These are phyloP conservation scores for Chroicocephalus ridibundus DNA, from an alignment of 2,113 vertebrate species.

Conservation along the genomic window DNA sequence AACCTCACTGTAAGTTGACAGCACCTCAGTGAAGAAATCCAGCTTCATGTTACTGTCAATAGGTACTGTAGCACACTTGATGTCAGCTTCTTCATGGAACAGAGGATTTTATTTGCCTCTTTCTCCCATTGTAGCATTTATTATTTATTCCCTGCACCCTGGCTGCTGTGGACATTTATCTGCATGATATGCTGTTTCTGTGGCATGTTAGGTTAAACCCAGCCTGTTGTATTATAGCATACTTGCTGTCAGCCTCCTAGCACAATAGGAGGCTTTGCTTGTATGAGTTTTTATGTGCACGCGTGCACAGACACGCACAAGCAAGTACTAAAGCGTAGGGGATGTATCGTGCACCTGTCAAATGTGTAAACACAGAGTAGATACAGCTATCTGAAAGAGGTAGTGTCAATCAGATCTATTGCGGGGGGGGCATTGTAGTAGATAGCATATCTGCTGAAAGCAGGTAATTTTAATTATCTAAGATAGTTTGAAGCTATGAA, in stretches of 20 bases:
- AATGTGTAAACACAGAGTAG: conserved; percentile 27
- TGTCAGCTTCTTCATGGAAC: neutral
- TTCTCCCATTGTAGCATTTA: neutral
- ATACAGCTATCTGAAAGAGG: conserved; percentile 55
- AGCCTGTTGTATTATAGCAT: neutral
- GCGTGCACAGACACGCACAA: neutral
- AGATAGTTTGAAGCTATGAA: conserved; percentile 71
- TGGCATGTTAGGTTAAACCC: neutral
- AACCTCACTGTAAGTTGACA: neutral
- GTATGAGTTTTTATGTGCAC: neutral
- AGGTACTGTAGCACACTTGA: neutral
- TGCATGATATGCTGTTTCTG: neutral
- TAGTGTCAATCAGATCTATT: conserved; percentile 58
- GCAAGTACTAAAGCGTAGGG: neutral
- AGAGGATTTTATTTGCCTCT: neutral
- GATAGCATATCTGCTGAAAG: conserved; percentile 73
- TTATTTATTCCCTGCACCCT: neutral
- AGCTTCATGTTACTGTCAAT: neutral
- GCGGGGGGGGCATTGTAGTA: conserved; percentile 44
- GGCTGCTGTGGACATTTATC: neutral
- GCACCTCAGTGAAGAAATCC: neutral
- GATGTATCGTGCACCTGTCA: neutral
- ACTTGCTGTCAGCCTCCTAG: neutral
- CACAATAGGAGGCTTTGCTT: neutral
- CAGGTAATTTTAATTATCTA: conserved; percentile 77